Evolutionary conservation across 2,797 vertebrate species (phyloP), one percentile per base, ranked within the genome.

Genomic region (Peromyscus attwateri): DNA sequence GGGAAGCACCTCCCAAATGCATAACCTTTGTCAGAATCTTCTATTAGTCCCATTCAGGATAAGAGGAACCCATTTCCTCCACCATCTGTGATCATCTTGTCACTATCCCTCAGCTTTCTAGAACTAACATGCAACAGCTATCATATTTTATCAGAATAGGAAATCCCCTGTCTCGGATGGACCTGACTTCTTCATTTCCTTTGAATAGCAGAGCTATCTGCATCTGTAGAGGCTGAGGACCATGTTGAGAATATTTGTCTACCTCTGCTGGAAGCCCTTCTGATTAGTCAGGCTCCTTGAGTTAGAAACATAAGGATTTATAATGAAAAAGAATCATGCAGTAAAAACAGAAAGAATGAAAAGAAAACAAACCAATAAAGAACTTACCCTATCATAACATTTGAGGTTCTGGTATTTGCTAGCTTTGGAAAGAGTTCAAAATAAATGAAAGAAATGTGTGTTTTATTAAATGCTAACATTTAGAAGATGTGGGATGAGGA

Each of bases 391-490:
- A 99, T 99, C 98, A 99, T 99, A 99, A 99, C 99, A 99, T 98
- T 98, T 98, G 98, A 98, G 98, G 97, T 98, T 99, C 98, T 98
- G 97, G 98, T 98, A 99, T 99, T 99, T 99, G 98, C 98, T 98
- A 98, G 98, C 98, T 98, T 99, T 99, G 98, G 99, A 99, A 96
- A 95, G 91, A 93, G 97, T 98, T 99, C 98, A 99, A 99, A 98
- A 99, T 98, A 99, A 99, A 99, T 99, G 98, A 98, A 99, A 98
- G 98, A 99, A 99, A 99, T 99, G 99, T 99, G 99, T 98, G 99
- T 99, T 99, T 99, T 99, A 99, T 99, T 99, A 99, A 99, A 99
- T 98, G 98, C 98, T 99, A 99, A 99, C 99, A 99, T 99, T 99
- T 98, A 97, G 98, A 99, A 98, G 99, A 99, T 98, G 98, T 98